These are phyloP conservation scores for Dryobota labecula DNA, from an alignment of 2,888 invertebrate species.

Conservation along the genomic window DNA sequence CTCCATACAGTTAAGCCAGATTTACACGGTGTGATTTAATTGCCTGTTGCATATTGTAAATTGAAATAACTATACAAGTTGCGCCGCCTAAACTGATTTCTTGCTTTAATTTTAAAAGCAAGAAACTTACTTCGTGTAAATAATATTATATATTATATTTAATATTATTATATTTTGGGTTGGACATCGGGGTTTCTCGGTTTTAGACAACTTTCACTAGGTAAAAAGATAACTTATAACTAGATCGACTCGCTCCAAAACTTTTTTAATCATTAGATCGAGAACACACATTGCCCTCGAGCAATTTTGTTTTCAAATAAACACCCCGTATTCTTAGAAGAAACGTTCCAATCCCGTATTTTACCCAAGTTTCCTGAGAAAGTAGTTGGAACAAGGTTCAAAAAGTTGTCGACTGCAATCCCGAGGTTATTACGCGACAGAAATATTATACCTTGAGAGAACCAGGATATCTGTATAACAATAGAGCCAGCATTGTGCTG, in stretches of 20 bases:
- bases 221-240: too few relatives aligned
- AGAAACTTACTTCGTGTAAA: too few relatives aligned
- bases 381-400: conserved; percentile 49
- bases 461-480: conserved; percentile 27
- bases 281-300: not conserved
- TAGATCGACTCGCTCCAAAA: not conserved
- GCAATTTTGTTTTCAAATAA: conserved; percentile 38
- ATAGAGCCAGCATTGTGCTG: conserved; percentile 20
- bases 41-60: too few relatives aligned
- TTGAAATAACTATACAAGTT: too few relatives aligned
- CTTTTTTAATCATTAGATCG: not conserved
- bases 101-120: too few relatives aligned
- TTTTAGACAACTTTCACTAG: too few relatives aligned
- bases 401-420: conserved; percentile 53
- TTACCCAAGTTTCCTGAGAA: conserved; percentile 43
- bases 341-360: conserved; percentile 32
- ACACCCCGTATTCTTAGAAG: conserved; percentile 15
- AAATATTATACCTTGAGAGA: conserved; percentile 40
- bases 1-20: not conserved
- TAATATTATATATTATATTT: too few relatives aligned
- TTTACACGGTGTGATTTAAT: too few relatives aligned
- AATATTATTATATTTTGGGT: too few relatives aligned
- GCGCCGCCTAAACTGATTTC: too few relatives aligned
- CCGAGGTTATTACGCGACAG: conserved; percentile 36
- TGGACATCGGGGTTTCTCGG: too few relatives aligned